phyloP scores from a whole-genome alignment of 2,113 vertebrate species.

The Chamaetylas fuelleborni region DNA sequence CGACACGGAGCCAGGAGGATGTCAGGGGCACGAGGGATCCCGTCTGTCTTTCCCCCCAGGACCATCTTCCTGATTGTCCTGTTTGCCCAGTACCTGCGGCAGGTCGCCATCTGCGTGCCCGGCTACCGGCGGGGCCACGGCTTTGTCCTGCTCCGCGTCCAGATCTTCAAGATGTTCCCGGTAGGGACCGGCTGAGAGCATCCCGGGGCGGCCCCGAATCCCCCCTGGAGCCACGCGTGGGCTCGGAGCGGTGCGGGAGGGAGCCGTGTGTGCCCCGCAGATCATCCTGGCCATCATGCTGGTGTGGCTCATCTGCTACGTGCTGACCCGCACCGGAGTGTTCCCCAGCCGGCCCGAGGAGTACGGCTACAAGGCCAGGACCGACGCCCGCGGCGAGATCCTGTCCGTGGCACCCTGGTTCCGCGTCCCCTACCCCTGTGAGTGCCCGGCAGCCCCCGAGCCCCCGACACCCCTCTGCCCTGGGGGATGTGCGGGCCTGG shows the following conservation, averaged over 20 bases:
- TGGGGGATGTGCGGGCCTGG: background rate
- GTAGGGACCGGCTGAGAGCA: slow-evolving; percentile 59
- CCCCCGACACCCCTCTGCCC: accelerated
- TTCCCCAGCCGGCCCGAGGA: slow-evolving; percentile 77
- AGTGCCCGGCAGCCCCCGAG: slow-evolving; percentile 37
- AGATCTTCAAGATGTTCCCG: slow-evolving; percentile 98
- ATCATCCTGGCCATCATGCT: slow-evolving; percentile 92
- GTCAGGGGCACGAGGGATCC: background rate
- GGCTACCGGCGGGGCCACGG: slow-evolving; percentile 81
- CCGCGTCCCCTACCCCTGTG: slow-evolving; percentile 93
- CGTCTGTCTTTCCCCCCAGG: slow-evolving; percentile 57
- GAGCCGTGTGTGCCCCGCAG: slow-evolving; percentile 52
- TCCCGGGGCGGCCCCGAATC: accelerated
- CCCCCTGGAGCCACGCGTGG: accelerated
- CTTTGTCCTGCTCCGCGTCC: slow-evolving; percentile 77
- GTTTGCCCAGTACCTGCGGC: slow-evolving; percentile 92
- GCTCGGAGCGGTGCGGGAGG: background rate
- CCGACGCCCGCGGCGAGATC: slow-evolving; percentile 91
- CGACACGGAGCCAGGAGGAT: accelerated
- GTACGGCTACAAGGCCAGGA: slow-evolving; percentile 90
- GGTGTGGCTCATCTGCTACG: slow-evolving; percentile 93
- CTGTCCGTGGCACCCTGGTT: slow-evolving; percentile 90
- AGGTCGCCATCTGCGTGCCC: slow-evolving; percentile 79
- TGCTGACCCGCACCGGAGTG: slow-evolving; percentile 81
- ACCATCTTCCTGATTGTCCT: slow-evolving; percentile 90